Evolutionary conservation across 2,888 invertebrate genomes (phyloP).

Genomic region (Dascillus cervinus): DNA sequence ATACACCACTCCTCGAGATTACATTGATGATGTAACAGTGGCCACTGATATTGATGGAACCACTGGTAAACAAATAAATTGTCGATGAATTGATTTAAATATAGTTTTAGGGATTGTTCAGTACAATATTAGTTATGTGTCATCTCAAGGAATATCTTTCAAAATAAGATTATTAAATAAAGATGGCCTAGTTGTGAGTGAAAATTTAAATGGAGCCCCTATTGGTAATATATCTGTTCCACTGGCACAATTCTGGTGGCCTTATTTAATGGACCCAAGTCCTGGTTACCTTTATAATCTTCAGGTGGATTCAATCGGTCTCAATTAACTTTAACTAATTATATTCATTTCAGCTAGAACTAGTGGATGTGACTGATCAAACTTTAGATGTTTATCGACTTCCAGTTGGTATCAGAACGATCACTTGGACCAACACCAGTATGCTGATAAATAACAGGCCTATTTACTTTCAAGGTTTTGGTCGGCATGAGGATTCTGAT

Average conservation of each 20-base stretch:
- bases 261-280: conserved; percentile 71
- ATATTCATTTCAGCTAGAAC: conserved; percentile 1
- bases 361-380: conserved; percentile 15
- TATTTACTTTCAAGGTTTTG: conserved; percentile 87
- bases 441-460: conserved; percentile 75
- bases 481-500: conserved; percentile 92
- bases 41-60: conserved; percentile 60
- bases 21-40: conserved; percentile 78
- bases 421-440: conserved; percentile 67
- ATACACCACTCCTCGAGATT: conserved; percentile 76
- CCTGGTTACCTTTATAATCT: conserved; percentile 81
- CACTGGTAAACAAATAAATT: conserved; percentile 52
- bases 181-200: no score
- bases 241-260: conserved; percentile 85
- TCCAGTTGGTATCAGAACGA: conserved; percentile 76
- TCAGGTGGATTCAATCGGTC: conserved; percentile 55
- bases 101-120: no score
- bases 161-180: no score
- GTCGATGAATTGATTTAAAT: no score
- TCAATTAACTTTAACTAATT: neutral
- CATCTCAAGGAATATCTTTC: no score
- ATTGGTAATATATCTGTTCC: conserved; percentile 58
- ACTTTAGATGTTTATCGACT: conserved; percentile 72
- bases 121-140: no score
- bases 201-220: conserved; percentile 33